A percentile compares a stretch with the other conserved stretches of the same genome.
Conservation (phyloP, 1,140 invertebrate species). For the Euura saliciscinereae region DNA sequence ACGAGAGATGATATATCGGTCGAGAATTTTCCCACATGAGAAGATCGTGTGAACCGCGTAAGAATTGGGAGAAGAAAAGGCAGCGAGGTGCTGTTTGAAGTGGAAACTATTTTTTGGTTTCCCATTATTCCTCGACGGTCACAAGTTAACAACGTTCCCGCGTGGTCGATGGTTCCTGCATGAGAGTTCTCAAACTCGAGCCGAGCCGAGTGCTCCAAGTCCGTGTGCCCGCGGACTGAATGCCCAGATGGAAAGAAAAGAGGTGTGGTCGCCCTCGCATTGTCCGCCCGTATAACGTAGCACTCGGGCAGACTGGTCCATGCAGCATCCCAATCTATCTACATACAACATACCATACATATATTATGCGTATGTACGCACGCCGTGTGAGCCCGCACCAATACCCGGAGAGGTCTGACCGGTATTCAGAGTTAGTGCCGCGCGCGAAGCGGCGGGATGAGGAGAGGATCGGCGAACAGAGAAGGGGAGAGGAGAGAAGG, state of each 20-base stretch:
- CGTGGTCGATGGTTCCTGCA: too few relatives aligned
- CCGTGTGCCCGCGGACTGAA: background rate
- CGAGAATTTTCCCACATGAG: too few relatives aligned
- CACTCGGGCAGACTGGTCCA: slow-evolving; percentile 47
- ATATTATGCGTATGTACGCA: slow-evolving; percentile 26
- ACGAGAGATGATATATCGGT: background rate
- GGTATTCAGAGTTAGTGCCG: slow-evolving; percentile 53
- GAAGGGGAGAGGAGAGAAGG: slow-evolving; percentile 28
- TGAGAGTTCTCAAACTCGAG: too few relatives aligned
- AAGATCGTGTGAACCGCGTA: too few relatives aligned
- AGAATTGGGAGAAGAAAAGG: too few relatives aligned
- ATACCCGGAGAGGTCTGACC: slow-evolving; percentile 40
- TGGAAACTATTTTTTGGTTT: too few relatives aligned
- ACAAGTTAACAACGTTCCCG: too few relatives aligned
- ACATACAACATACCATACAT: slow-evolving; percentile 43
- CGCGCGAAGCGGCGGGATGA: slow-evolving; percentile 23
- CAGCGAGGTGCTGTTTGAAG: too few relatives aligned
- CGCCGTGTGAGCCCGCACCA: background rate
- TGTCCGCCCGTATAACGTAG: slow-evolving; percentile 46
- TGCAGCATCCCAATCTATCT: slow-evolving; percentile 55
- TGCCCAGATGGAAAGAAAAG: slow-evolving; percentile 43
- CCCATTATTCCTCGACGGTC: too few relatives aligned
- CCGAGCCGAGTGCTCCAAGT: too few relatives aligned
- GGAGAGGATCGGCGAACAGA: slow-evolving; percentile 28
- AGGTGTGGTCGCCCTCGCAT: slow-evolving; percentile 54